These are phyloP conservation scores for Ommatoiulus sabulosus DNA, from an alignment of 2,888 invertebrate genomes.

Conservation along the genomic window DNA sequence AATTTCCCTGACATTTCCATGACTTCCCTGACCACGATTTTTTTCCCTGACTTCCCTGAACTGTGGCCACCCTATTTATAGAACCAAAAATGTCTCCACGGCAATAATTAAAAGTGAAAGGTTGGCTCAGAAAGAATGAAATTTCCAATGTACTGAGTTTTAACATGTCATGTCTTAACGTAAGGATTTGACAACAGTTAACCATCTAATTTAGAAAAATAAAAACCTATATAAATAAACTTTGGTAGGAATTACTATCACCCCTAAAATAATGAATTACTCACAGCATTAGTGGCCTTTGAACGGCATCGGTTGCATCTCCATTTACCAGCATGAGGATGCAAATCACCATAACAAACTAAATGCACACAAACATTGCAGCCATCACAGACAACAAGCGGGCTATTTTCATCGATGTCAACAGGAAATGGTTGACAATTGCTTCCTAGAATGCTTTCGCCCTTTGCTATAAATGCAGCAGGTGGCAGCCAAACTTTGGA, in stretches of 20 bases:
- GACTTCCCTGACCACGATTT: too few species aligned
- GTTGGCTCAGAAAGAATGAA: too few species aligned
- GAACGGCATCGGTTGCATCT: constrained; percentile 64
- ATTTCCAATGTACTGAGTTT: too few species aligned
- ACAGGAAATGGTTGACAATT: background rate
- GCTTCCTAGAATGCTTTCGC: constrained; percentile 62
- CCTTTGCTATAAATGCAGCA: constrained; percentile 65
- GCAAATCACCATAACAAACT: constrained; percentile 68
- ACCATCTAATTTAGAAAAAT: background rate
- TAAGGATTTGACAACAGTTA: too few species aligned
- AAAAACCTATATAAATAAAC: background rate
- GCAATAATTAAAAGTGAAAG: too few species aligned
- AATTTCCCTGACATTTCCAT: too few species aligned
- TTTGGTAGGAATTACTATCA: background rate
- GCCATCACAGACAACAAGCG: constrained; percentile 71
- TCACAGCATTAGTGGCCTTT: constrained; percentile 67
- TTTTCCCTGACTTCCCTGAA: too few species aligned
- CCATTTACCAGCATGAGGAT: constrained; percentile 65
- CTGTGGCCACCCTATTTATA: too few species aligned
- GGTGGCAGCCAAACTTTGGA: constrained; percentile 60
- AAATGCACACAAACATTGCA: constrained; percentile 74
- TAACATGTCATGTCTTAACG: too few species aligned
- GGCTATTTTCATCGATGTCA: constrained; percentile 63
- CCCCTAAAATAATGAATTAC: constrained; percentile 60
- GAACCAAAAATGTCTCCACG: too few species aligned